These are phyloP conservation scores for Hormaphis cornu DNA, from an alignment of 1,140 invertebrate genomes.

Conservation along the genomic window DNA sequence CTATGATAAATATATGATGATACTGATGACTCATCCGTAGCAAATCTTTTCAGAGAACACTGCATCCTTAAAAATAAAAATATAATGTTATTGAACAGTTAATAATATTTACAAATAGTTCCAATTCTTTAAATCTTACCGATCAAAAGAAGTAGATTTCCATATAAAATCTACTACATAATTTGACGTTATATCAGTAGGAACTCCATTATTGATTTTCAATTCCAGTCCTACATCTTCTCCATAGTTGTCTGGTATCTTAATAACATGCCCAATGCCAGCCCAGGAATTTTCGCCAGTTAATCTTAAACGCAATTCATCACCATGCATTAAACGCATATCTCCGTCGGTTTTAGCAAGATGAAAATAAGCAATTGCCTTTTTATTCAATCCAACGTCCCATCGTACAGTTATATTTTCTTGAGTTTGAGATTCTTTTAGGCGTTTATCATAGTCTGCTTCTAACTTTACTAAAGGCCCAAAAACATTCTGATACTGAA, in stretches of 20 bases:
- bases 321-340: conserved; percentile 76
- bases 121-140: conserved; percentile 48
- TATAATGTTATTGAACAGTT: conserved; percentile 36
- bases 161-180: conserved; percentile 99
- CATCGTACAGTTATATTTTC: conserved; percentile 97
- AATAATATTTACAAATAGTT: too few relatives aligned
- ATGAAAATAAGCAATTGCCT: conserved; percentile 94
- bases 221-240: conserved; percentile 97
- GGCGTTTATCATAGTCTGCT: conserved; percentile 94
- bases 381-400: conserved; percentile 97
- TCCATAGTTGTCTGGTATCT: conserved; percentile 97
- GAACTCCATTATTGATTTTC: conserved; percentile 80
- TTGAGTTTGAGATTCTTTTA: conserved; percentile 97
- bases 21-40: conserved; percentile 90
- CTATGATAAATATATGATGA: conserved; percentile 97
- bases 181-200: conserved; percentile 84
- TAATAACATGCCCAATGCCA: conserved; percentile 93
- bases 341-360: conserved; percentile 91
- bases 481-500: conserved; percentile 98
- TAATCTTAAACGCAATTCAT: conserved; percentile 89
- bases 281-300: conserved; percentile 91
- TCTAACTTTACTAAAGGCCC: conserved; percentile 93
- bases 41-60: conserved; percentile 85
- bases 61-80: conserved; percentile 68
- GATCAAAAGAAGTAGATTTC: conserved; percentile 98